A percentile compares a stretch with the other conserved stretches of the same genome.
Evolutionary conservation across 2,113 vertebrate species (phyloP).

Genomic region (Calyptommatus sinebrachiatus): DNA sequence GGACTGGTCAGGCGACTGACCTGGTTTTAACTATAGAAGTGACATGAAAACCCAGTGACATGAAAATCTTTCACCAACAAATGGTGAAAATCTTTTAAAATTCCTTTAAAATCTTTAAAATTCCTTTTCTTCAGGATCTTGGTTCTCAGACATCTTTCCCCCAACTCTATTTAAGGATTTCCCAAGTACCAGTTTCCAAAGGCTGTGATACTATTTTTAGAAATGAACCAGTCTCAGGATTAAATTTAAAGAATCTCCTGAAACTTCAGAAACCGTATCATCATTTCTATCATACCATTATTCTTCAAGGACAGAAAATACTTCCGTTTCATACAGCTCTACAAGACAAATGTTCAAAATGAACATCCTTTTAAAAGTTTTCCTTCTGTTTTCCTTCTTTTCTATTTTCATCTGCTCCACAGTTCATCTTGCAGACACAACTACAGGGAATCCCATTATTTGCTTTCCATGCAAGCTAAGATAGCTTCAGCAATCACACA

Average conservation of each 20-base stretch:
- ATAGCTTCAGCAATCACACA: not conserved
- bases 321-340: not conserved
- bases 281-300: conserved; percentile 31
- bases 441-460: not conserved
- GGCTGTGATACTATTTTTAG: conserved; percentile 37
- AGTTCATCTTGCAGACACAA: not conserved
- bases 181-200: conserved; percentile 34
- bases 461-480: not conserved
- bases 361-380: not conserved
- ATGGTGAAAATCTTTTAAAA: not conserved
- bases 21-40: too few species aligned
- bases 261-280: conserved; percentile 20
- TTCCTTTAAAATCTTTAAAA: not conserved
- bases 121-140: not conserved
- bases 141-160: conserved; percentile 15
- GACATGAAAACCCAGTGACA: not conserved
- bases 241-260: conserved; percentile 27
- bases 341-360: not conserved
- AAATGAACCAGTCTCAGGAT: conserved; percentile 36
- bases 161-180: conserved; percentile 30
- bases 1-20: too few species aligned
- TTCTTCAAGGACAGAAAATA: conserved; percentile 42
- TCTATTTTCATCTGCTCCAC: not conserved
- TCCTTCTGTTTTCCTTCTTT: not conserved
- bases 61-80: not conserved